A percentile compares a stretch with the other conserved stretches of the same genome.
Conservation (phyloP, 2,113 vertebrate genomes). For the Nerophis ophidion region DNA sequence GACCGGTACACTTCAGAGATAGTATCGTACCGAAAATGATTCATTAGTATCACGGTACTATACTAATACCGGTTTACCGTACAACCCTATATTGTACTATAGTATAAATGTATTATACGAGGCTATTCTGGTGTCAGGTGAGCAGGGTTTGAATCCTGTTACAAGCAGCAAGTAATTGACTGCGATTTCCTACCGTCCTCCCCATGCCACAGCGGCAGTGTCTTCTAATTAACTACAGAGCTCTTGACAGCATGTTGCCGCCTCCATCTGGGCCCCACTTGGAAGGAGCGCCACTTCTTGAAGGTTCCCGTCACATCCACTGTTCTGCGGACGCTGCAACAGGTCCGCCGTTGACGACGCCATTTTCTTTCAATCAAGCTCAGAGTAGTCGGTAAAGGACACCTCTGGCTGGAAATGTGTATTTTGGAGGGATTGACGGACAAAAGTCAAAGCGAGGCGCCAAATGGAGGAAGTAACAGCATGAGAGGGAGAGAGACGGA, state of each 20-base stretch:
- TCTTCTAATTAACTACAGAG: conserved; percentile 69
- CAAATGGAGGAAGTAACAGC: not conserved
- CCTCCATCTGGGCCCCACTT: conserved; percentile 69
- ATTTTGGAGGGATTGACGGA: not conserved
- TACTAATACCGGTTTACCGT: too few relatives aligned
- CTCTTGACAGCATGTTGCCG: conserved; percentile 63
- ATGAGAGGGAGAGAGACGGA: not conserved
- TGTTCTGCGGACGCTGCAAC: conserved; percentile 53
- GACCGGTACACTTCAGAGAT: too few relatives aligned
- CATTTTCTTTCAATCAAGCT: conserved; percentile 63
- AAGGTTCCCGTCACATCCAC: conserved; percentile 64
- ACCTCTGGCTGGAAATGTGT: conserved; percentile 1
- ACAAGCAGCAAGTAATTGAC: conserved; percentile 58
- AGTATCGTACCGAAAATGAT: too few relatives aligned
- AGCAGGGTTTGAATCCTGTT: conserved; percentile 50
- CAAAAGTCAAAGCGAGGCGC: not conserved
- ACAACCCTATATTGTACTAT: not conserved
- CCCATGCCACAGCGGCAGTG: conserved; percentile 48
- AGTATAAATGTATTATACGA: conserved; percentile 33
- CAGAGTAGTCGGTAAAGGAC: conserved; percentile 17
- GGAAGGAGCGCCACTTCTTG: conserved; percentile 63
- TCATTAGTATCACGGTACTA: too few relatives aligned
- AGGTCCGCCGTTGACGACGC: conserved; percentile 45
- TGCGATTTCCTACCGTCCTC: conserved; percentile 60
- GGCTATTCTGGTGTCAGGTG: conserved; percentile 53